A percentile compares a stretch with the other conserved stretches of the same genome.
Evolutionary conservation across 2,113 vertebrate species (phyloP).

Genomic region (Malurus elegans): DNA sequence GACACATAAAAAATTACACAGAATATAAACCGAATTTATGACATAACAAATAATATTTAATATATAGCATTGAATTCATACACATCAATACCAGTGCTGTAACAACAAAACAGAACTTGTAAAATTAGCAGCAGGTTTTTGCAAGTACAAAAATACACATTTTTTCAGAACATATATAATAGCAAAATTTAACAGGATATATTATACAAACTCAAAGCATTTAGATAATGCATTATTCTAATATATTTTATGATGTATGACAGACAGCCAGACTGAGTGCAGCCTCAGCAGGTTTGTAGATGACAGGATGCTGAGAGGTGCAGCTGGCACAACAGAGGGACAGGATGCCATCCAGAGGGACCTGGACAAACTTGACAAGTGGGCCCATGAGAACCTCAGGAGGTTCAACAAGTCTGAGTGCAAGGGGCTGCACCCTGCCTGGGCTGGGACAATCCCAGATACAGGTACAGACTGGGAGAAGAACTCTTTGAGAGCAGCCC

Average conservation of each 20-base stretch:
- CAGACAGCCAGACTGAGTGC: background rate
- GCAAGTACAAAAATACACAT: slow-evolving; percentile 97
- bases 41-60: slow-evolving; percentile 75
- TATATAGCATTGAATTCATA: slow-evolving; percentile 73
- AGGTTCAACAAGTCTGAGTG: background rate
- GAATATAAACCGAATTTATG: slow-evolving; percentile 12
- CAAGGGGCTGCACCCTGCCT: background rate
- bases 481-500: background rate
- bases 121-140: slow-evolving; percentile 87
- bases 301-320: background rate
- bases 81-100: slow-evolving; percentile 73
- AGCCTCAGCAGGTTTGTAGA: background rate
- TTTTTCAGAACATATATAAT: slow-evolving; percentile 81
- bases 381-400: background rate
- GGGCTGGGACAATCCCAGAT: background rate
- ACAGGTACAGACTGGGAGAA: background rate
- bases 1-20: background rate
- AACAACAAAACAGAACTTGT: slow-evolving; percentile 75
- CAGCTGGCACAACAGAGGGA: background rate
- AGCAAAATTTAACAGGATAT: slow-evolving; percentile 82
- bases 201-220: slow-evolving; percentile 88
- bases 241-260: slow-evolving; percentile 73
- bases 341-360: background rate
- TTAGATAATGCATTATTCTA: slow-evolving; percentile 80
- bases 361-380: background rate